Conservation (phyloP, 2,888 invertebrate species). For the Drosophila silvestris region DNA sequence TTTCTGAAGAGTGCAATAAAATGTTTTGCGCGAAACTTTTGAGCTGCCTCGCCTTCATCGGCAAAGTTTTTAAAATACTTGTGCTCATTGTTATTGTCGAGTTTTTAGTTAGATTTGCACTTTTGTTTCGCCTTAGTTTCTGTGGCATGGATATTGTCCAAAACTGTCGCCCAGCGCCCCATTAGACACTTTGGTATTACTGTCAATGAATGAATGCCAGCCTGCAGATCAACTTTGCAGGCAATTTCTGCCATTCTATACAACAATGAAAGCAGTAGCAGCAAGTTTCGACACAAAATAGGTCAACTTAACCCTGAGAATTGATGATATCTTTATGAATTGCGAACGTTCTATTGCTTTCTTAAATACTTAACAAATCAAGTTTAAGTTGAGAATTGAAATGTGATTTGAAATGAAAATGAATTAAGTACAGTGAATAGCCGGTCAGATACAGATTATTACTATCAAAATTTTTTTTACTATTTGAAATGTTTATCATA, state of each 20-base stretch:
- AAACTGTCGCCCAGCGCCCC: slow-evolving; percentile 56
- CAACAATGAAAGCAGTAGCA: slow-evolving; percentile 7
- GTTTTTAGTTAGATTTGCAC: slow-evolving; percentile 74
- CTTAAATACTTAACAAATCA: not conserved
- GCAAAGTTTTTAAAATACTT: slow-evolving; percentile 66
- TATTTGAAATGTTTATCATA: not conserved
- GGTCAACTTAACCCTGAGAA: slow-evolving; percentile 10
- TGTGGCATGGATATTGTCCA: slow-evolving; percentile 43
- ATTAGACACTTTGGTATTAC: slow-evolving; percentile 57
- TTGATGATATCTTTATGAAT: slow-evolving; percentile 5
- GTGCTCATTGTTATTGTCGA: slow-evolving; percentile 61
- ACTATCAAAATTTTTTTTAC: no score
- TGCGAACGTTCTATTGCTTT: not conserved
- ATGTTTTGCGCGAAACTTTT: slow-evolving; percentile 74
- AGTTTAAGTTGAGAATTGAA: not conserved
- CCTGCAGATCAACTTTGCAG: slow-evolving; percentile 49
- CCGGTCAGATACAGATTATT: not conserved
- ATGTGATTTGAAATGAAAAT: not conserved
- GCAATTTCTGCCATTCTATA: slow-evolving; percentile 24
- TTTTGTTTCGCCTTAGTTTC: slow-evolving; percentile 56
- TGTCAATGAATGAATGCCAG: slow-evolving; percentile 62
- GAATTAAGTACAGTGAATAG: not conserved
- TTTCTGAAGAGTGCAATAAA: slow-evolving; percentile 77
- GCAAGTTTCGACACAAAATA: slow-evolving; percentile 27
- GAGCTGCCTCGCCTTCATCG: slow-evolving; percentile 48